These are phyloP conservation scores for Gorsachius magnificus DNA, from an alignment of 2,797 vertebrate species.

Conservation along the genomic window DNA sequence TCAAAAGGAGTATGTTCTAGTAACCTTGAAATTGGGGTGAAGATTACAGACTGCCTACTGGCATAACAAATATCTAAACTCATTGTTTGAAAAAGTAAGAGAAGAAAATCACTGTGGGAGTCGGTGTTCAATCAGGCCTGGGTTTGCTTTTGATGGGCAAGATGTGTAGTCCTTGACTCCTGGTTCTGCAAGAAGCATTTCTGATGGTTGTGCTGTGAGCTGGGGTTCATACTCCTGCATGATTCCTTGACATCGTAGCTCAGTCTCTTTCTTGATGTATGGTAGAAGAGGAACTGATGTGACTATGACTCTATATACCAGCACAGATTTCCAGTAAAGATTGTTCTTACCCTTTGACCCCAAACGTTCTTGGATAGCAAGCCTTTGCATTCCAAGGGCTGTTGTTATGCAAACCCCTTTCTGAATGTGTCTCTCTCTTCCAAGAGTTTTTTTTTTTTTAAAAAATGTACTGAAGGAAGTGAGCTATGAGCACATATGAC, in stretches of 20 bases:
- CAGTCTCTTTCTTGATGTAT: not conserved
- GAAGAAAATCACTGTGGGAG: not conserved
- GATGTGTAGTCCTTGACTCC: not conserved
- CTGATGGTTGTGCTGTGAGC: not conserved
- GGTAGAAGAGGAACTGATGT: not conserved
- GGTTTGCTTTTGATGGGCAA: not conserved
- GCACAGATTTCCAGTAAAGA: not conserved
- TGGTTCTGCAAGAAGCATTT: not conserved
- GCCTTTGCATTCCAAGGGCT: not conserved
- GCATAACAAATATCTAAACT: not conserved
- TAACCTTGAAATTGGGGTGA: slow-evolving; percentile 67
- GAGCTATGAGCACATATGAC: not conserved
- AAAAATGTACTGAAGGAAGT: too few species aligned
- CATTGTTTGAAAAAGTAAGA: not conserved
- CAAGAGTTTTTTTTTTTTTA: not conserved
- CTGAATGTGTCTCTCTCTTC: not conserved
- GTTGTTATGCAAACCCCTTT: not conserved
- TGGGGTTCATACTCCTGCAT: not conserved
- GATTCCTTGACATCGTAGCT: not conserved
- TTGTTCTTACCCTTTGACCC: not conserved
- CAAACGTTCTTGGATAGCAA: not conserved
- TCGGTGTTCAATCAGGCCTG: accelerated
- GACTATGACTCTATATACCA: not conserved
- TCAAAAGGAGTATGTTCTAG: slow-evolving; percentile 36
- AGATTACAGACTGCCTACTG: slow-evolving; percentile 2